Percentiles rank a stretch among this genome's conserved stretches.
These are phyloP conservation scores for Rhyacophila brunnea DNA, from an alignment of 1,140 invertebrate species.

Conservation along the genomic window DNA sequence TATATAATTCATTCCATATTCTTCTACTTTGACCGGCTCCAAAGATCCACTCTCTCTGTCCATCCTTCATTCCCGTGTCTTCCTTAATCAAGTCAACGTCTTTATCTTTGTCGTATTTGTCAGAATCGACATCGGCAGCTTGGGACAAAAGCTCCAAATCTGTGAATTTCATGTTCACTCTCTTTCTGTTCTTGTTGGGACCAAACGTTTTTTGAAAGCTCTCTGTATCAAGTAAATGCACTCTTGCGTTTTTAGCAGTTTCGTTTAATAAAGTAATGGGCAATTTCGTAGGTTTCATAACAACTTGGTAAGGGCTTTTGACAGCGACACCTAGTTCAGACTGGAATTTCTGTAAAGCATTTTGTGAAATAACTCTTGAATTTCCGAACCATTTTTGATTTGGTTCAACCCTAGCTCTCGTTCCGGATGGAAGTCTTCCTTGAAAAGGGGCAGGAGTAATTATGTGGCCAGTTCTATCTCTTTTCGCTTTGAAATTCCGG, in stretches of 20 bases:
- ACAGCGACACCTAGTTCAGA: slow-evolving; percentile 91
- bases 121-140: slow-evolving; percentile 65
- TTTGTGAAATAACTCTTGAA: slow-evolving; percentile 87
- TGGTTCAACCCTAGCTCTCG: slow-evolving; percentile 91
- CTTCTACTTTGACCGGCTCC: slow-evolving; percentile 92
- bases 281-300: slow-evolving; percentile 94
- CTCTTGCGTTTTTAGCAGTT: slow-evolving; percentile 83
- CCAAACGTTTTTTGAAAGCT: slow-evolving; percentile 94
- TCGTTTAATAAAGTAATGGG: slow-evolving; percentile 95
- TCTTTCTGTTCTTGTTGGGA: slow-evolving; percentile 88
- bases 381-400: slow-evolving; percentile 99
- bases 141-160: slow-evolving; percentile 72
- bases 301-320: slow-evolving; percentile 95
- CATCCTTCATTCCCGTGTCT: slow-evolving; percentile 75
- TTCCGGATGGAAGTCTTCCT: slow-evolving; percentile 83
- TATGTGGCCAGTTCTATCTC: slow-evolving; percentile 90
- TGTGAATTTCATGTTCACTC: slow-evolving; percentile 77
- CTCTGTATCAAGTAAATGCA: slow-evolving; percentile 95
- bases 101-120: slow-evolving; percentile 75
- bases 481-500: slow-evolving; percentile 92
- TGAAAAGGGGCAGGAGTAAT: slow-evolving; percentile 93
- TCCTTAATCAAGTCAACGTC: slow-evolving; percentile 83
- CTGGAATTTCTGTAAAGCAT: slow-evolving; percentile 95
- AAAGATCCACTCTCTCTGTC: slow-evolving; percentile 83
- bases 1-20: slow-evolving; percentile 99